Evolutionary conservation across 2,113 vertebrate species (phyloP).

Genomic region (Sturnus vulgaris): DNA sequence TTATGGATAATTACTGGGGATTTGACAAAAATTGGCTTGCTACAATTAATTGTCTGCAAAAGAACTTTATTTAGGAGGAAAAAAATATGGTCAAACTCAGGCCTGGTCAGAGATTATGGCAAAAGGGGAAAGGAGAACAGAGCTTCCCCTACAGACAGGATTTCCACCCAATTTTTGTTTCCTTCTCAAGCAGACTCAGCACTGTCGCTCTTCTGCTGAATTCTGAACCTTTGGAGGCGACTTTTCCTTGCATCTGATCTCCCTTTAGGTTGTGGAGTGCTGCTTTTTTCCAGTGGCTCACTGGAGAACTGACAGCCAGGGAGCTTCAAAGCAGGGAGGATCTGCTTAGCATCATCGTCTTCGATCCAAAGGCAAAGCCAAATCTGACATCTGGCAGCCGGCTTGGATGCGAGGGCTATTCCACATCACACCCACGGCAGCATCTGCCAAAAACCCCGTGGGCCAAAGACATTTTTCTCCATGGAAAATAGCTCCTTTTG

Average conservation of each 20-base stretch:
- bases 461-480: conserved; percentile 34
- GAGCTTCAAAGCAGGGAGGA: conserved; percentile 58
- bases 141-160: background rate
- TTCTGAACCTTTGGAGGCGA: background rate
- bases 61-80: background rate
- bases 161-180: background rate
- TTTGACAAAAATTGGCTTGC: background rate
- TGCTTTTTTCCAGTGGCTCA: conserved; percentile 34
- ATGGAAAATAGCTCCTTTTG: conserved; percentile 43
- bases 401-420: conserved; percentile 31
- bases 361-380: conserved; percentile 37
- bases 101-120: background rate
- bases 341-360: conserved; percentile 54
- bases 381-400: conserved; percentile 56
- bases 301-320: conserved; percentile 30
- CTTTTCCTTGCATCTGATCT: background rate
- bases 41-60: background rate
- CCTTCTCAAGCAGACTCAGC: background rate
- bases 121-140: background rate
- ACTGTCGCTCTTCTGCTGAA: background rate
- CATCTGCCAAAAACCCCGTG: conserved; percentile 29
- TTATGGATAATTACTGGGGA: background rate
- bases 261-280: background rate
- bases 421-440: conserved; percentile 27
- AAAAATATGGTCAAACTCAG: background rate